Base-by-base conservation (phyloP, 2,113 vertebrate genomes). In the Pedionomus torquatus region DNA sequence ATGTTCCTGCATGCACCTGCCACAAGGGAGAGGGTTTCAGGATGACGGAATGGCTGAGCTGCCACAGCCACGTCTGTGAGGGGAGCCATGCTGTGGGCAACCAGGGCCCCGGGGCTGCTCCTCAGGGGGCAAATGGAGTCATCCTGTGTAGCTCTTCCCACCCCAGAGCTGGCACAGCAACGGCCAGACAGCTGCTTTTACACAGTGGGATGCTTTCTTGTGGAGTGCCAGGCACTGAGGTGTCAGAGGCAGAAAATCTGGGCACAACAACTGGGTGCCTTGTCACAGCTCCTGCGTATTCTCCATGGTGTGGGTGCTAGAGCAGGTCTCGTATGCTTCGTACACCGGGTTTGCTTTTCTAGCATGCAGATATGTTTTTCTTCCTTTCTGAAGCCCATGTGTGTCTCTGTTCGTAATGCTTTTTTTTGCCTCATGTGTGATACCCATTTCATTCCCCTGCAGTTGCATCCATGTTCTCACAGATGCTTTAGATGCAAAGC, bases 1-100 rank as follows among this genome's bases (percentile, higher is more conserved):
- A 1, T 24, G 41, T 26, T 6, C 17, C 28, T 0, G 1, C 7
- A 0, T 2, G 1, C 2, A 3, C 8, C 2, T 9, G 7, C 24
- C 3, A 4, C 5, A 46, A 61, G 7, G 9, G 3, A 2, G 30
- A 17, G 49, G 4, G 1, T 10, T 16, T 43, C 14, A 4, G 75
- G 48, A 0, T 4, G 16, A 31, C 58, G 19, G 52, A 7, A 10
- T 7, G 7, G 18, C 14, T 2, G 3, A 2, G 10, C 11, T 4
- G 6, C 31, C 4, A 1, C 8, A 5, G 60, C 16, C 3, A 6
- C 8, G 19, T 18, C 14, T 6, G 18, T 31, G 76, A 35, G 58
- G 49, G 2, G 5, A 10, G 25, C 25, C 1, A 5, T 0, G 9
- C 33, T 8, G 7, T 1, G n/a, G 13, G n/a, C 23, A 35, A 2